phyloP scores from a whole-genome alignment of 2,888 invertebrate species.

The Dryocosmus kuriphilus region DNA sequence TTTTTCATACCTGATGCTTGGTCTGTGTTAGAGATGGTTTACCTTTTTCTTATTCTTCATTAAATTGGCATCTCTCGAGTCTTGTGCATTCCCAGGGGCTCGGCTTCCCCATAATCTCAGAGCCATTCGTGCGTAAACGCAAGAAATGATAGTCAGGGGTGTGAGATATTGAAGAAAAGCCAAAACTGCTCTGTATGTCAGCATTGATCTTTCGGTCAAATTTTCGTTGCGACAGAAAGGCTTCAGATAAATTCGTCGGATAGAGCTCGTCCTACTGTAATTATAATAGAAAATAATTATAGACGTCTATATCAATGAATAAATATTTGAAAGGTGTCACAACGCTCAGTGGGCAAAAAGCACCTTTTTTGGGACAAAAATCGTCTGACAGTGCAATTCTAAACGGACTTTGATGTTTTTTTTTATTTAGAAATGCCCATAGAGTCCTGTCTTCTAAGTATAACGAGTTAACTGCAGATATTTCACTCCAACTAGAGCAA shows the following conservation, averaged over 20 bases:
- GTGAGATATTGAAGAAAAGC: constrained; percentile 86
- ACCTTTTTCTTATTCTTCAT: constrained; percentile 92
- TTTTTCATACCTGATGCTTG: too few relatives aligned
- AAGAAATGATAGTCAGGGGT: constrained; percentile 89
- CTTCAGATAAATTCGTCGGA: constrained; percentile 77
- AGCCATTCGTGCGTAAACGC: constrained; percentile 90
- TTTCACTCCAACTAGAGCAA: too few relatives aligned
- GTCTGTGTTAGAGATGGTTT: constrained; percentile 61
- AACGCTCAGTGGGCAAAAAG: too few relatives aligned
- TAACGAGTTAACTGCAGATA: too few relatives aligned
- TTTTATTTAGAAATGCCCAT: too few relatives aligned
- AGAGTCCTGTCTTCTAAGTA: too few relatives aligned
- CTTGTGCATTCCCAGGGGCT: constrained; percentile 89
- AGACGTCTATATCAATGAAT: not conserved
- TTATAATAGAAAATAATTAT: not conserved
- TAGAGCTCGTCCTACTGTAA: constrained; percentile 31
- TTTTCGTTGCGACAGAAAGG: constrained; percentile 82
- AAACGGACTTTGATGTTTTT: too few relatives aligned
- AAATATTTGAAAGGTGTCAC: too few relatives aligned
- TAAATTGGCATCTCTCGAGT: constrained; percentile 87
- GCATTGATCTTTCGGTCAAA: constrained; percentile 80
- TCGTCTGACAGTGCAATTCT: too few relatives aligned
- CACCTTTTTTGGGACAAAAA: too few relatives aligned
- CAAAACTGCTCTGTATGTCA: constrained; percentile 81
- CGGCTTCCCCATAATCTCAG: constrained; percentile 88